phyloP scores from a whole-genome alignment of 2,113 vertebrate species.

The Equus quagga region DNA sequence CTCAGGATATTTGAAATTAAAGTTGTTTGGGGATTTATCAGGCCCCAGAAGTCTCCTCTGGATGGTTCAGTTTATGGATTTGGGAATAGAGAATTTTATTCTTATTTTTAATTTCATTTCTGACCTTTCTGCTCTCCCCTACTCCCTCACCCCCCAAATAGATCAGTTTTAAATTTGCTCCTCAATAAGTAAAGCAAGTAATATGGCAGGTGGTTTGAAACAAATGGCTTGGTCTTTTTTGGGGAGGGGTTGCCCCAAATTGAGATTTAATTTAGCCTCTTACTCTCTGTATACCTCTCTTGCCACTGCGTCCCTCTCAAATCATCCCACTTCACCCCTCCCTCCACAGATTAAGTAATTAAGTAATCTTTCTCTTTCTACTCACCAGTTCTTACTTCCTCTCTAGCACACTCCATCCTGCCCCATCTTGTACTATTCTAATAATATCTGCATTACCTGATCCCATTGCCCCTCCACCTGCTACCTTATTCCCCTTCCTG shows the following conservation, averaged over 20 bases:
- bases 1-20: constrained; percentile 70
- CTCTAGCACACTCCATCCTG: not conserved
- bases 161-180: not conserved
- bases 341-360: not conserved
- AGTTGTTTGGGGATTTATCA: constrained; percentile 60
- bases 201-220: not conserved
- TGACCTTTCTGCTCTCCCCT: not conserved
- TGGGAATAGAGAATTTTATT: constrained; percentile 52
- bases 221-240: not conserved
- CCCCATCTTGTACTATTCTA: not conserved
- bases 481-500: not conserved
- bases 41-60: constrained; percentile 22
- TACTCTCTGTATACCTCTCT: not conserved
- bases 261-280: not conserved
- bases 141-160: not conserved
- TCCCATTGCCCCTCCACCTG: not conserved
- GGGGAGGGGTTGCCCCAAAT: not conserved
- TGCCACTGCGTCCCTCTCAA: fast-evolving
- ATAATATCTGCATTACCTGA: not conserved
- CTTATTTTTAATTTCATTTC: constrained; percentile 74
- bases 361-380: not conserved
- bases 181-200: not conserved
- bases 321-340: fast-evolving
- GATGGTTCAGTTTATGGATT: constrained; percentile 55
- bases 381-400: not conserved